Conservation (phyloP, 2,888 invertebrate genomes). For the Hydraecia micacea region DNA sequence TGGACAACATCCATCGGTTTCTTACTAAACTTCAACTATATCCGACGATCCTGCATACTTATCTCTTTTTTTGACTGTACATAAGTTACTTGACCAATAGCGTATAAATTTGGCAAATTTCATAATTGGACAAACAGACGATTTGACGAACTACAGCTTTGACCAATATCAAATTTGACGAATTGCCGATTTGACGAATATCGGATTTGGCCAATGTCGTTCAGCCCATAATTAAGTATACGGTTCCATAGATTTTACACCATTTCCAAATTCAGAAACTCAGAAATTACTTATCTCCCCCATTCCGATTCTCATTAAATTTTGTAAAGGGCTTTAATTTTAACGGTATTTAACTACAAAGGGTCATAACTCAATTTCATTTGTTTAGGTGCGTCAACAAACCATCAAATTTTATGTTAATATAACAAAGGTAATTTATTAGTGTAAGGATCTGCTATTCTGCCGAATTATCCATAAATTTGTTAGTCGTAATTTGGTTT, state of each 20-base stretch:
- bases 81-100: no score
- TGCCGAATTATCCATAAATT: neutral
- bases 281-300: constrained; percentile 19
- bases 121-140: no score
- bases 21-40: no score
- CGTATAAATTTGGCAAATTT: no score
- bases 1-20: no score
- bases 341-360: constrained; percentile 69
- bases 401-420: constrained; percentile 64
- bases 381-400: constrained; percentile 71
- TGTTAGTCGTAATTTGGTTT: neutral
- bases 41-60: no score
- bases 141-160: no score
- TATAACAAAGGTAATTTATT: constrained; percentile 43
- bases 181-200: no score
- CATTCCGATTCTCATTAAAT: constrained; percentile 49
- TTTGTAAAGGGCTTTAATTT: constrained; percentile 54
- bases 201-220: no score
- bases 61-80: no score
- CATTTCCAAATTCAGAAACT: constrained; percentile 12
- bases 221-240: neutral
- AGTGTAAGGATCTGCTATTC: constrained; percentile 16
- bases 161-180: no score
- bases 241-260: neutral
- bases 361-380: constrained; percentile 73